phyloP scores from a whole-genome alignment of 2,797 vertebrate species.

The Phoebastria nigripes region DNA sequence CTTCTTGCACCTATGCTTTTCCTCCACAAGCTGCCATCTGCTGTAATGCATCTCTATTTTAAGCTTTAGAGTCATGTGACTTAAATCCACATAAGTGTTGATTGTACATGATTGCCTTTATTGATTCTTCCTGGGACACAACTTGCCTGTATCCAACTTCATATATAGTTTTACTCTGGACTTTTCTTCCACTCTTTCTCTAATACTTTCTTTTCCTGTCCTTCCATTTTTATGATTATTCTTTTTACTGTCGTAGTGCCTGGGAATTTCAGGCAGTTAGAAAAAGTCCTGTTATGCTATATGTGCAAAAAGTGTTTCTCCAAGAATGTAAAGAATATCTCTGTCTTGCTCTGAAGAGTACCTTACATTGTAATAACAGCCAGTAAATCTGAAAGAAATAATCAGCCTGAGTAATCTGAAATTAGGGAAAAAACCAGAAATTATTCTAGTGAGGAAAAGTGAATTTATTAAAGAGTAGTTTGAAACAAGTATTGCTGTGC shows the following conservation, averaged over 20 bases:
- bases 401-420: neutral
- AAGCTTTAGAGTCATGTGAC: conserved; percentile 64
- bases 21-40: conserved; percentile 62
- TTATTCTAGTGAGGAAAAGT: neutral
- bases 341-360: neutral
- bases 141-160: conserved; percentile 52
- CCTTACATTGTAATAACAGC: neutral
- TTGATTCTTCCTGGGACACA: conserved; percentile 72
- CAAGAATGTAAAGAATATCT: neutral
- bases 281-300: neutral
- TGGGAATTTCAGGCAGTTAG: neutral
- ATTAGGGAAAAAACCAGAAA: neutral
- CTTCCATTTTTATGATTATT: neutral
- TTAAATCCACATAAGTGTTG: conserved; percentile 75
- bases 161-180: conserved; percentile 26
- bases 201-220: neutral
- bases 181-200: conserved; percentile 19
- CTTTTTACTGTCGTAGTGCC: neutral
- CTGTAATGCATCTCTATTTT: conserved; percentile 72
- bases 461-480: neutral
- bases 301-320: neutral
- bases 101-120: conserved; percentile 79
- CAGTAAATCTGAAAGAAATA: neutral
- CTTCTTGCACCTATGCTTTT: conserved; percentile 55
- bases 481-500: neutral